Evolutionary conservation across 1,140 invertebrate genomes (phyloP), one percentile per base, ranked within the genome.

Genomic region (Melanaphis sacchari): DNA sequence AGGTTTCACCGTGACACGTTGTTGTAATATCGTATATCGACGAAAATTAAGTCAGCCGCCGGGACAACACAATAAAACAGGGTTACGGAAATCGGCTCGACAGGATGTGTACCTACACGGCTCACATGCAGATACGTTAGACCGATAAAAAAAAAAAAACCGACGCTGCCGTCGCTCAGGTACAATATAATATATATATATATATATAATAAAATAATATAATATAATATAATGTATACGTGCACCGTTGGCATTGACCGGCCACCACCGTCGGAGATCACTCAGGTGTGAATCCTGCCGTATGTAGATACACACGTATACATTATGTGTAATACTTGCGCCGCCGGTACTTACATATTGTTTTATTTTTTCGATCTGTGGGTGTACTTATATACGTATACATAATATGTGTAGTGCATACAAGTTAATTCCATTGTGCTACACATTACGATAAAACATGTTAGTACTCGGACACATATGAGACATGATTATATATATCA

Each of bases 251-350:
- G 66, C 91, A 52, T 40, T 85, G 91, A 92, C 91, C 91, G 76
- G 81, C 31, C 40, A 46, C n/a, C 46, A 15, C 24, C 8, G 43
- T 2, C 31, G 46, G 91, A 85, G 91, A 84, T 93, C 91, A 49
- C 91, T 93, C 91, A 54, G 46, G 91, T 93, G 91, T 93, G 91
- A 93, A 93, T 93, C 91, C 91, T 93, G 91, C 46, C 40, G 91
- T 41, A 91, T 91, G 90, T 90, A 26, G 4, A 52, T 52, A 85
- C 24, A 41, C 2, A 26, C 26, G 15, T 82, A 82, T 22, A 22
- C 38, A 82, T 24, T n/a, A 36, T n/a, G 59, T 9, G 54, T 31
- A 41, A 8, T 91, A 81, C 38, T 31, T 40, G 7, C 18, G 59
- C 22, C 31, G 36, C n/a, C 90, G 41, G 90, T 31, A 82, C 46